phyloP scores from a whole-genome alignment of 2,797 vertebrate genomes.

The Fundulus diaphanus region DNA sequence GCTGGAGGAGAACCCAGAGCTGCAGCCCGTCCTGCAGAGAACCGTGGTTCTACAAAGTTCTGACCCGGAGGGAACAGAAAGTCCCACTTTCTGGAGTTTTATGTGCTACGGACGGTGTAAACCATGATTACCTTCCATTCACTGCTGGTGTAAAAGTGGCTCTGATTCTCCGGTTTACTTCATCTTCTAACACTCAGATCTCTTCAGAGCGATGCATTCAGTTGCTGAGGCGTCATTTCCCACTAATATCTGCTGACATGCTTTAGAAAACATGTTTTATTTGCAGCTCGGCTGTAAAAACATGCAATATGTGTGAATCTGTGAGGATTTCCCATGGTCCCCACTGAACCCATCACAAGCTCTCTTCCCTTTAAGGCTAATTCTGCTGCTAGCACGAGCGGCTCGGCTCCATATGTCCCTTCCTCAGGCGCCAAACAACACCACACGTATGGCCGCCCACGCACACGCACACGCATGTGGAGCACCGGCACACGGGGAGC shows the following conservation, averaged over 20 bases:
- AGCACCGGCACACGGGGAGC: neutral
- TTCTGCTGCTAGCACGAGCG: constrained; percentile 18
- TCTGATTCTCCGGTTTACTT: too few species aligned
- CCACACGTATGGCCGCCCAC: constrained; percentile 35
- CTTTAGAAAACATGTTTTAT: neutral
- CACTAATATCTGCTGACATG: neutral
- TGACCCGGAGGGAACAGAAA: too few species aligned
- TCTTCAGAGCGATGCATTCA: neutral
- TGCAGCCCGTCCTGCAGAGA: too few species aligned
- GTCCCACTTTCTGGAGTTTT: too few species aligned
- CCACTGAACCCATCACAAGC: neutral
- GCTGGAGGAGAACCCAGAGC: too few species aligned
- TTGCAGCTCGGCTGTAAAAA: neutral
- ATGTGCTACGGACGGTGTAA: too few species aligned
- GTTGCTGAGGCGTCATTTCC: neutral
- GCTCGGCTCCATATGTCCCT: constrained; percentile 46
- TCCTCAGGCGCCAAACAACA: constrained; percentile 29
- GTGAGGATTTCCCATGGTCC: neutral
- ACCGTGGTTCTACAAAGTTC: too few species aligned
- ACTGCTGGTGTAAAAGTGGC: too few species aligned
- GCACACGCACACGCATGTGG: constrained; percentile 11
- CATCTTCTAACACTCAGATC: neutral
- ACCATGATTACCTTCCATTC: too few species aligned
- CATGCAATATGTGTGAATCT: too few species aligned
- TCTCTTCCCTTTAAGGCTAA: constrained; percentile 3